Percentiles rank a stretch among this genome's conserved stretches.
These are phyloP conservation scores for Pogonomyrmex barbatus DNA, from an alignment of 1,140 invertebrate species.

Conservation along the genomic window DNA sequence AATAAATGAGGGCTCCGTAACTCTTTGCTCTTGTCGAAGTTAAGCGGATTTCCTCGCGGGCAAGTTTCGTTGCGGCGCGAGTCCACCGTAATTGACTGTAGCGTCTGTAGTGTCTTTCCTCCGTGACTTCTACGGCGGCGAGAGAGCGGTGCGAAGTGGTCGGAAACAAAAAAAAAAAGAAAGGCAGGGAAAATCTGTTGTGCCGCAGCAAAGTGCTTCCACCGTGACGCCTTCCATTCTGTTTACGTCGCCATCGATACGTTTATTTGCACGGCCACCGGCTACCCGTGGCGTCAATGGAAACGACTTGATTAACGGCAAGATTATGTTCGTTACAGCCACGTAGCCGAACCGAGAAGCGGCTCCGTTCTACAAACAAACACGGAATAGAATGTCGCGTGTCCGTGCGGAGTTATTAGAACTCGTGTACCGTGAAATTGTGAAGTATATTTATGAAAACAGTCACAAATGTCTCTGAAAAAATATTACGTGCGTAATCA, in stretches of 20 bases:
- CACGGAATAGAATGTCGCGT: constrained; percentile 22
- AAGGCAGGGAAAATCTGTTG: constrained; percentile 35
- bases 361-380: constrained; percentile 50
- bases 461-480: not conserved
- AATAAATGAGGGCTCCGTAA: not conserved
- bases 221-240: constrained; percentile 55
- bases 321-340: constrained; percentile 60
- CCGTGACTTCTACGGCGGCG: not conserved
- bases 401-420: constrained; percentile 38
- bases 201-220: constrained; percentile 47
- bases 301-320: constrained; percentile 54
- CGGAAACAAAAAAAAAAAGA: constrained; percentile 43
- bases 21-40: constrained; percentile 39
- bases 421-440: constrained; percentile 35
- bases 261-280: constrained; percentile 49
- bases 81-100: constrained; percentile 11
- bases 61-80: not conserved
- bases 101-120: not conserved
- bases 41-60: constrained; percentile 38
- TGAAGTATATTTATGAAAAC: constrained; percentile 52
- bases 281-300: constrained; percentile 14
- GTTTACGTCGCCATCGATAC: constrained; percentile 56
- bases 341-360: constrained; percentile 49
- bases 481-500: constrained; percentile 20
- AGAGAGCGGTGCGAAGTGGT: constrained; percentile 2